Base-by-base conservation (phyloP, 2,113 vertebrate species). In the Gymnorhina tibicen region DNA sequence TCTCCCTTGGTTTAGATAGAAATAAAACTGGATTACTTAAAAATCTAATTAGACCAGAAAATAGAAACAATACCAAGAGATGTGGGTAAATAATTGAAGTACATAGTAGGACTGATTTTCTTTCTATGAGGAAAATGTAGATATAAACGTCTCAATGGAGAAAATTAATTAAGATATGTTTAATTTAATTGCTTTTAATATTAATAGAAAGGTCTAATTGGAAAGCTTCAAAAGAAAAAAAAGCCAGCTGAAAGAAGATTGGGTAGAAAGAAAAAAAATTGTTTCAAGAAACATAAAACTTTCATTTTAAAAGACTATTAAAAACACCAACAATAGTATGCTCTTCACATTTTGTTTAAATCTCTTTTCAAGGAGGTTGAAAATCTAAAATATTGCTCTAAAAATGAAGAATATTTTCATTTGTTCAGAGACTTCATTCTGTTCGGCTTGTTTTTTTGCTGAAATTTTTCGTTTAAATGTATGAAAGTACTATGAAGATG, bases 401-500 rank as follows among this genome's bases (percentile, higher is more conserved):
- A 58, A 79, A 80, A 55, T 67, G 7, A 72, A 67, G 18, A 82
- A 42, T 53, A 49, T 53, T 87, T 63, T 70, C 16, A 60, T 70
- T n/a, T 58, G 10, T 79, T 88, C 14, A 19, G 58, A 21, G 7
- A 9, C 12, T 72, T 88, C 9, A 9, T 52, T 86, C 32, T 88
- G 3, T 53, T 56, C 26, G 52, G 4, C 10, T 82, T 66, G 3
- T 3, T 7, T 64, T 72, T 53, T 83, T 67, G 7, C 6, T 7
- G 14, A 59, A 2, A 1, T 13, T 37, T 58, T 73, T 18, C 20
- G 81, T 77, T 64, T 0, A 0, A 47, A 22, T 30, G 5, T 64
- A 26, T 14, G 28, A 35, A 64, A 56, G 13, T 42, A 42, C 8
- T 55, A 33, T 2, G 9, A 64, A 68, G 14, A 52, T 27, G 16